Evolutionary conservation across 2,888 invertebrate genomes (phyloP).

Genomic region (Brachyopa scutellaris): DNA sequence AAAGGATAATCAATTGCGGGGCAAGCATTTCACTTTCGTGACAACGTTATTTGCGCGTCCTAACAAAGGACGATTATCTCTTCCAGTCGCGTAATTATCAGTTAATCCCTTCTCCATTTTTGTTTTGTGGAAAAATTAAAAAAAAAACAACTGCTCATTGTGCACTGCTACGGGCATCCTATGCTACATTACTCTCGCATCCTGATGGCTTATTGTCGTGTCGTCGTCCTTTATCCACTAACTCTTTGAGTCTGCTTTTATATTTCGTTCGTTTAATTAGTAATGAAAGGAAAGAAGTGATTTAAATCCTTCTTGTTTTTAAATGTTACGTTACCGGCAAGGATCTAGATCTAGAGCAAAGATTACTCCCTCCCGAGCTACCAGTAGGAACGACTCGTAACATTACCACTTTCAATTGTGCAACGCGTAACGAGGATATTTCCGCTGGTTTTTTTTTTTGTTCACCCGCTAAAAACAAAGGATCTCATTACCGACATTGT

Average conservation of each 20-base stretch:
- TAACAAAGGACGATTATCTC: conserved; percentile 15
- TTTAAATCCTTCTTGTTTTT: conserved; percentile 14
- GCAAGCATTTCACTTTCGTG: conserved; percentile 1
- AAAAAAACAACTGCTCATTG: background rate
- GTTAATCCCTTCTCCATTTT: conserved; percentile 1
- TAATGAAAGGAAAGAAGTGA: conserved; percentile 32
- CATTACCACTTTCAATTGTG: conserved; percentile 50
- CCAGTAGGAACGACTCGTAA: conserved; percentile 19
- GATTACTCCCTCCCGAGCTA: background rate
- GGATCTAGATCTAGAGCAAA: conserved; percentile 35
- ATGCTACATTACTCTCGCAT: conserved; percentile 2
- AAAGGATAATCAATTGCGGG: background rate
- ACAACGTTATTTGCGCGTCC: background rate
- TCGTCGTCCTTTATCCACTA: background rate
- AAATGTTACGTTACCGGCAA: background rate
- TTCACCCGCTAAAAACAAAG: conserved; percentile 39
- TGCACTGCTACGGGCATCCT: background rate
- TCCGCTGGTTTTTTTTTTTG: conserved; percentile 16
- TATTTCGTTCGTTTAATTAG: conserved; percentile 51
- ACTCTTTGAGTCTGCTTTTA: background rate
- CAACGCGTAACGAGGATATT: conserved; percentile 38
- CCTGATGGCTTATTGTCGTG: background rate
- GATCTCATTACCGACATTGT: conserved; percentile 51
- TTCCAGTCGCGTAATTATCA: conserved; percentile 10
- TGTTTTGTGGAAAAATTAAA: background rate